Base-by-base conservation (phyloP, 64 coral and sea anemone species). In the Porites australiensis region DNA sequence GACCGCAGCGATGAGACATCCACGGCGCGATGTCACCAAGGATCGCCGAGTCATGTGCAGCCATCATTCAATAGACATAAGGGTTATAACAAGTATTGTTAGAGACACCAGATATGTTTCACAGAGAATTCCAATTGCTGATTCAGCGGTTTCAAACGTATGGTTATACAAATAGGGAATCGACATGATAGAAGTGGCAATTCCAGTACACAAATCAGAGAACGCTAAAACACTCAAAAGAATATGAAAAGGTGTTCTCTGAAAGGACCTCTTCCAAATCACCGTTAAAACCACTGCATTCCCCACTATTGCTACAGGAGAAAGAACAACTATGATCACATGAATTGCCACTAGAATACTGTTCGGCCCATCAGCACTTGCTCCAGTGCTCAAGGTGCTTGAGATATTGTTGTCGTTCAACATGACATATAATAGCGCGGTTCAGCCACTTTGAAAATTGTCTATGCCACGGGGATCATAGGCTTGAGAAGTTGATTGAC, bases 1-100 rank as follows among this genome's bases (percentile, higher is more conserved):
- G 27, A 37, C 6, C 5, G 16, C 5, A 44, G 68, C 2, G 5
- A 16, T 51, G 8, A 84, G 4, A 19, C 1, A 50, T 2, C 81
- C 44, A 4, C 62, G 9, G 46, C 19, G 61, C 15, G 44, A n/a
- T 68, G 81, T 67, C 63, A 67, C 19, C 16, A 68, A 68, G 11
- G 46, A 84, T 45, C 61, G 15, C 49, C 61, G 63, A 3, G 16
- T 13, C 81, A 84, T 69, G 44, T 52, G 48, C 45, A 84, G 61
- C 46, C 81, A 84, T 14, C 81, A 15, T 68, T 84, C 44, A 68
- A 84, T 50, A 48, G 81, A 50, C 44, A 70, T 47, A 16, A 64
- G 18, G 13, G 62, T 5, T 8, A 53, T 11, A 4, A 55, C 6
- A 21, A 20, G 18, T 22, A 78, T 1, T 0, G 75, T 78, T 14